Conservation (phyloP, 2,888 invertebrate genomes). For the Tanaodytes sp. region DNA sequence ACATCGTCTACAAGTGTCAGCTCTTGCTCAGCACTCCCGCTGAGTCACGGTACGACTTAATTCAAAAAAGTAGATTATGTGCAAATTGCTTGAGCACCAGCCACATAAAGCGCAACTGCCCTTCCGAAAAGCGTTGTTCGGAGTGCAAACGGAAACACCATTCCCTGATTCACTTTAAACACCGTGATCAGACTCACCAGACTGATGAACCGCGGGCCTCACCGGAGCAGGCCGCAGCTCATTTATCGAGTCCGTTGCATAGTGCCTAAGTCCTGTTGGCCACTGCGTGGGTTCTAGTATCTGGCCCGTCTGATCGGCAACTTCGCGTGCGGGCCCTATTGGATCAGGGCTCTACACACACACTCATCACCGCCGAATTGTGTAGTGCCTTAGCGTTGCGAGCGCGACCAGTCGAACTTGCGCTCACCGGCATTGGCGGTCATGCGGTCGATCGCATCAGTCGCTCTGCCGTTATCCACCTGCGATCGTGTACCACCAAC, state of each 20-base stretch:
- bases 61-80: not conserved
- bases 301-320: no score
- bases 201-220: not conserved
- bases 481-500: not conserved
- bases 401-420: not conserved
- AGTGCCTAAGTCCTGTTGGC: no score
- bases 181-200: not conserved
- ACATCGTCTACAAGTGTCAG: not conserved
- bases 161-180: slow-evolving; percentile 17
- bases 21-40: not conserved
- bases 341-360: no score
- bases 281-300: no score
- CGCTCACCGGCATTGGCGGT: no score
- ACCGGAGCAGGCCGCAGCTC: no score
- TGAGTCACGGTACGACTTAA: not conserved
- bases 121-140: no score
- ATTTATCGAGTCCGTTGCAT: not conserved
- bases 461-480: no score
- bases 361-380: slow-evolving; percentile 7
- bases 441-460: slow-evolving; percentile 2
- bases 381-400: not conserved
- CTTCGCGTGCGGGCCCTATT: no score
- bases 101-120: not conserved
- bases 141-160: slow-evolving; percentile 20
- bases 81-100: no score